Percentiles rank a stretch among this genome's conserved stretches.
Evolutionary conservation across 2,888 invertebrate genomes (phyloP).

Genomic region (Tenthredo mesomela): DNA sequence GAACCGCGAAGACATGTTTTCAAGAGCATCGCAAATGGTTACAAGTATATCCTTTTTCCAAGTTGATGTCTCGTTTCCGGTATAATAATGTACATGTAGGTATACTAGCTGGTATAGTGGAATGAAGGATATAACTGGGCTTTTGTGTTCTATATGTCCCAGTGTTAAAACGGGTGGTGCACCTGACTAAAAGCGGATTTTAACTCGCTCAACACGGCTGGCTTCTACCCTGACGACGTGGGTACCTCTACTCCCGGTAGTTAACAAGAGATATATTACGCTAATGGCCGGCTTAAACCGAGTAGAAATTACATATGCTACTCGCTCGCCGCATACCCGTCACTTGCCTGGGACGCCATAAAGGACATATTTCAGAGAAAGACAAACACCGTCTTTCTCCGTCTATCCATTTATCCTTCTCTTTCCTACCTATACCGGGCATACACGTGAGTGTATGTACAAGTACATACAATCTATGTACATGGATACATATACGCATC

Average conservation of each 20-base stretch:
- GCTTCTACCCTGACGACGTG: background rate
- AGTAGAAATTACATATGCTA: slow-evolving; percentile 76
- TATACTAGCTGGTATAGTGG: too few species aligned
- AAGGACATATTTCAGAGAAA: slow-evolving; percentile 47
- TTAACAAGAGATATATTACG: slow-evolving; percentile 49
- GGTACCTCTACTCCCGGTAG: slow-evolving; percentile 14
- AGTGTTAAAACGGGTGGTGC: background rate
- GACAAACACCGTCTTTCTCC: background rate
- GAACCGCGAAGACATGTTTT: background rate
- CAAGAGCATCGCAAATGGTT: background rate
- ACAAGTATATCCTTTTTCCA: background rate
- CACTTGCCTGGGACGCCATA: slow-evolving; percentile 33
- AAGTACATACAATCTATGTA: too few species aligned
- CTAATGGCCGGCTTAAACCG: slow-evolving; percentile 48
- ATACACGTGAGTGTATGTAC: background rate
- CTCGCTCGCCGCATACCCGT: slow-evolving; percentile 66
- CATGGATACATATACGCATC: background rate
- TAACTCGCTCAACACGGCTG: slow-evolving; percentile 22
- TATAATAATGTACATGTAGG: slow-evolving; percentile 42
- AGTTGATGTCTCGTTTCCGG: background rate
- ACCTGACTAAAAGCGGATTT: slow-evolving; percentile 39
- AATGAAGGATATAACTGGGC: too few species aligned
- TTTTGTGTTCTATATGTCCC: background rate
- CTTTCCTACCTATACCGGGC: background rate
- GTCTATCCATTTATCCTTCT: slow-evolving; percentile 44